Evolutionary conservation across 2,797 vertebrate genomes (phyloP), one percentile per base, ranked within the genome.

Genomic region (Tadarida brasiliensis): DNA sequence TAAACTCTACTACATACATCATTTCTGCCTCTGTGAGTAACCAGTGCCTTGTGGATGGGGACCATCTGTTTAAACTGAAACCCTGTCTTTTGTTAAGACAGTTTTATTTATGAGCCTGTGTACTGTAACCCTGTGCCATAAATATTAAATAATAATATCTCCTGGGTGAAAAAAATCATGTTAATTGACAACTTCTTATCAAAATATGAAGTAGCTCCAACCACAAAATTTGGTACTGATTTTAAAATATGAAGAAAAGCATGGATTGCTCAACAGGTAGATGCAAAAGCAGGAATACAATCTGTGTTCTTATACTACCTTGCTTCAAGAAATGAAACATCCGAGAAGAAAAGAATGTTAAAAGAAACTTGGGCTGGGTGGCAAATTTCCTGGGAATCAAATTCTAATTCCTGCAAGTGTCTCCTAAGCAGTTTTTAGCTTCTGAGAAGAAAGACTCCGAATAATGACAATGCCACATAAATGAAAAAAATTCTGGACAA

Each of bases 221-320:
- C 74, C 33, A 88, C 76, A 35, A 47, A 94, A 92, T 76, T 59
- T 44, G 84, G 73, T n/a, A 51, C 33, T 33, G 56, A 65, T 95
- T 96, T 68, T 90, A 49, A 80, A 95, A 93, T 57, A 26, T 15
- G 59, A 93, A 56, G 47, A 57, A 90, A 92, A 93, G 54, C 73
- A 49, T 7, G 14, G 57, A 47, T 71, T 83, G 78, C 51, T 97
- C 97, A 97, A 98, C 97, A 98, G 97, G 97, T 98, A 95, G 87
- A 94, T 54, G 26, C 70, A 67, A 82, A 77, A 30, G 57, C 84
- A 88, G 95, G 84, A 92, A 67, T 26, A 73, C 24, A 57, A 92
- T 92, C 54, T 89, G 81, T 89, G 63, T 87, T 94, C 89, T 90
- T 49, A 92, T 71, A 88, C 47, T 12, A 65, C 81, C 76, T 83